Conservation (phyloP, 1,140 invertebrate genomes). For the Aphelenchoides besseyi region DNA sequence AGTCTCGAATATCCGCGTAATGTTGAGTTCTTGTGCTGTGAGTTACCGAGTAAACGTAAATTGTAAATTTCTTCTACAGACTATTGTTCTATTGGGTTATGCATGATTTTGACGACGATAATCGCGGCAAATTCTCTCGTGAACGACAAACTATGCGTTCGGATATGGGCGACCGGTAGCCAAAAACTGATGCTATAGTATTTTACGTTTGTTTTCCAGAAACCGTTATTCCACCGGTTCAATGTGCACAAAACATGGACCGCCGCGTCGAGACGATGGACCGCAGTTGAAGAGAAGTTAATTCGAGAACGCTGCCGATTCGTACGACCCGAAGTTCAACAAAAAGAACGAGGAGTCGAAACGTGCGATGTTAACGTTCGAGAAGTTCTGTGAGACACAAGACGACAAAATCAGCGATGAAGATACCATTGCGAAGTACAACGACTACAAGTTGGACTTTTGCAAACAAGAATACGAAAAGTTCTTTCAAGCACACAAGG, state of each 20-base stretch:
- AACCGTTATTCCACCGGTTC: no score
- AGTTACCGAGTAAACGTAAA: no score
- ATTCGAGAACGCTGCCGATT: conserved; percentile 40
- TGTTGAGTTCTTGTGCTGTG: no score
- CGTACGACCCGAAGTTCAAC: conserved; percentile 45
- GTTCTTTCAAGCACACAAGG: conserved; percentile 97
- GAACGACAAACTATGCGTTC: background rate
- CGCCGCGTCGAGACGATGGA: conserved; percentile 30
- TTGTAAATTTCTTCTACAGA: no score
- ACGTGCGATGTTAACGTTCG: conserved; percentile 82
- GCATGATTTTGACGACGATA: background rate
- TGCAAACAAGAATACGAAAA: conserved; percentile 91
- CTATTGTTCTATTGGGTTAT: no score
- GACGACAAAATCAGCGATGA: conserved; percentile 86
- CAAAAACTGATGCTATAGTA: no score
- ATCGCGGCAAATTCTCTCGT: background rate
- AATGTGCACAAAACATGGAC: no score
- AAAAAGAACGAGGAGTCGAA: conserved; percentile 70
- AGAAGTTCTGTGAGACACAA: conserved; percentile 88
- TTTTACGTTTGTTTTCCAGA: background rate
- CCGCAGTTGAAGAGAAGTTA: conserved; percentile 30
- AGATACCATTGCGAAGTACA: conserved; percentile 91
- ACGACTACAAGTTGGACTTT: conserved; percentile 96
- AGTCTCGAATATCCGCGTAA: no score
- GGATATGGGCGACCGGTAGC: background rate